Evolutionary conservation across 2,797 vertebrate genomes (phyloP), one percentile per base, ranked within the genome.

Genomic region (Xerus rutilus): DNA sequence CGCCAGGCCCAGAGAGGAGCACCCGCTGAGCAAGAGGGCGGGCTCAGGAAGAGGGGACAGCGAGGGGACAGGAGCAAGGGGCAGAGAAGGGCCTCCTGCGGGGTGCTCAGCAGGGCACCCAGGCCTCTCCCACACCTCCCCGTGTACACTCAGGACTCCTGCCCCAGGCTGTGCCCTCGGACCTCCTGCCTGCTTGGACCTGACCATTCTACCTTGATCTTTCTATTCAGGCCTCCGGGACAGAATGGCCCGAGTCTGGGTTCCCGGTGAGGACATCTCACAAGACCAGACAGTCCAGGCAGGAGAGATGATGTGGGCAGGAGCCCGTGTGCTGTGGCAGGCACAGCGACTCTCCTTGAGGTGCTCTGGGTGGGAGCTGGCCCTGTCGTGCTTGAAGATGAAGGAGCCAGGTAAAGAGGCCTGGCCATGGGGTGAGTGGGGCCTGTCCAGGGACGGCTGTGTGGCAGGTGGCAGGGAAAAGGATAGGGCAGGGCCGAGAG

Each of bases 1-100:
- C 4, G 11, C 49, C 49, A 52, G 15, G 49, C 39, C 39, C 39
- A 2, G 39, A 2, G 39, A 39, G 39, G 39, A 39, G 39, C 39
- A 39, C 39, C 39, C 3, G 39, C 39, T 2, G 39, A 39, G 39
- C 39, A 39, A 39, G 39, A 39, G 39, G 39, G 39, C 39, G 13
- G 14, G 49, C 49, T 52, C 45, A 52, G 35, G 1, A 0, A 10
- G 18, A 25, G 15, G 39, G 8, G 8, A 23, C 5, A 25, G 59
- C 1, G 4, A 45, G 15, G 39, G 39, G 8, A 23, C 5, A 25
- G 59, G 39, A 39, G 39, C 1, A 3, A 45, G 15, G 8, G 25
- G 21, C 9, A 14, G 57, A 11, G 7, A 32, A 81, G 32, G 43
- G 7, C 45, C 57, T n/a, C 65, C 7, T 0, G 0, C 2, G n/a